Percentiles rank a stretch among this genome's conserved stretches.
phyloP scores from a whole-genome alignment of 1,140 invertebrate genomes.

The Kradibia gibbosae region DNA sequence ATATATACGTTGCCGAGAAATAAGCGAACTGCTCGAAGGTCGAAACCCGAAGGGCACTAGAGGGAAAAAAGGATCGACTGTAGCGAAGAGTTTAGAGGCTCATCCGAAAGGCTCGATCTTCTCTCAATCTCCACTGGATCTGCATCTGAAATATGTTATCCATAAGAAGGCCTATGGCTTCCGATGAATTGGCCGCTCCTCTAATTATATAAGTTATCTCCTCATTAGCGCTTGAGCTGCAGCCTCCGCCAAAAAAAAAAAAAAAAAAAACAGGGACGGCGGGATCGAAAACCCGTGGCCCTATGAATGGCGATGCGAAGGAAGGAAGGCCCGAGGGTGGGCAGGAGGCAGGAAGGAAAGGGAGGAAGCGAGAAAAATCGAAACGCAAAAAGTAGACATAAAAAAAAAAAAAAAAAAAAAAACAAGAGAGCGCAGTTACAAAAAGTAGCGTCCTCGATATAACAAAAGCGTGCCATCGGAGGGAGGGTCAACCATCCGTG shows the following conservation, averaged over 20 bases:
- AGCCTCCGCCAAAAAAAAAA: not conserved
- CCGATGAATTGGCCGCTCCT: not conserved
- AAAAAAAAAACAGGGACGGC: not conserved
- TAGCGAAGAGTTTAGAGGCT: too few species aligned
- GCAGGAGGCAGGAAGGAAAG: not conserved
- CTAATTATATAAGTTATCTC: not conserved
- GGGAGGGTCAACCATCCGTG: not conserved
- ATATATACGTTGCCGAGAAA: too few species aligned
- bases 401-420: not conserved
- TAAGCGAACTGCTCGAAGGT: too few species aligned
- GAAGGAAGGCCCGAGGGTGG: not conserved
- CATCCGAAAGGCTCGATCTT: too few species aligned
- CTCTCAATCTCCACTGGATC: too few species aligned
- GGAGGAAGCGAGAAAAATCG: not conserved
- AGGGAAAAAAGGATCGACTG: too few species aligned
- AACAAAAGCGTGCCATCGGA: constrained; percentile 15
- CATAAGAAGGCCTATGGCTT: not conserved
- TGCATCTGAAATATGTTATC: too few species aligned
- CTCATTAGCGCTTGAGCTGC: not conserved
- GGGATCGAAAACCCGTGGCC: too few species aligned
- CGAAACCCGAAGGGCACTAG: too few species aligned
- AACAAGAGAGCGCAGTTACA: constrained; percentile 3
- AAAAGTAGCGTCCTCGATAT: not conserved
- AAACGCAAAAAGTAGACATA: too few species aligned
- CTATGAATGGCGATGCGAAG: not conserved